Base-by-base conservation (phyloP, 2,797 vertebrate genomes). In the Bovichtus variegatus region DNA sequence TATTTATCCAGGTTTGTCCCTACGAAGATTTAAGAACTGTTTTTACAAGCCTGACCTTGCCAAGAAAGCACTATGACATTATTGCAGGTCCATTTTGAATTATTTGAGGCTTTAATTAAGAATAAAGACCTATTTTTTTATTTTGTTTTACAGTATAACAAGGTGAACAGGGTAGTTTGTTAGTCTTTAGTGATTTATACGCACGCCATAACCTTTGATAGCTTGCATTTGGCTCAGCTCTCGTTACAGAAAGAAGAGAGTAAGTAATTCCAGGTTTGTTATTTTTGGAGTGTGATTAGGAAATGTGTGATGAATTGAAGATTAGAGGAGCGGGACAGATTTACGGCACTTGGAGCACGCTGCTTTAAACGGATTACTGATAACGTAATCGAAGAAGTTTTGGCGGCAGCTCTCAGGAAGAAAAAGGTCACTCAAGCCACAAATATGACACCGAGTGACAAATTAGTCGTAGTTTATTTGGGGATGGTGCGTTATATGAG, bases 311-410 rank as follows among this genome's bases (percentile, higher is more conserved):
- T 89, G 89, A 92, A 89, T 86, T 43, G 80, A 69, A 91, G 91
- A 92, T 91, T 90, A 84, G 81, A 73, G 74, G 64, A 86, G 78
- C 71, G 44, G 66, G 89, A 85, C 84, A 82, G 81, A 90, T 91
- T 91, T 85, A 84, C 62, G 12, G 80, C 67, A 69, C 57, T 83
- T 54, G 73, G 71, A 85, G 64, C 21, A 29, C 40, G 16, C 18
- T 0, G 64, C 54, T 79, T 53, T 83, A 81, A 92, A 89, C 34
- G 80, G 91, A 91, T 93, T 91, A 90, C 86, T 2, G 81, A 84
- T 82, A 65, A 87, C 89, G 88, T 80, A 89, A 90, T 91, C 85
- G 71, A 87, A 91, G 89, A 90, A 86, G 77, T 91, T 90, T 83
- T 73, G 83, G 81, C 67, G 47, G 25, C 18, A 2, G 57, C 34